Conservation (phyloP, 2,888 invertebrate genomes). For the Anagyrus pseudococci region DNA sequence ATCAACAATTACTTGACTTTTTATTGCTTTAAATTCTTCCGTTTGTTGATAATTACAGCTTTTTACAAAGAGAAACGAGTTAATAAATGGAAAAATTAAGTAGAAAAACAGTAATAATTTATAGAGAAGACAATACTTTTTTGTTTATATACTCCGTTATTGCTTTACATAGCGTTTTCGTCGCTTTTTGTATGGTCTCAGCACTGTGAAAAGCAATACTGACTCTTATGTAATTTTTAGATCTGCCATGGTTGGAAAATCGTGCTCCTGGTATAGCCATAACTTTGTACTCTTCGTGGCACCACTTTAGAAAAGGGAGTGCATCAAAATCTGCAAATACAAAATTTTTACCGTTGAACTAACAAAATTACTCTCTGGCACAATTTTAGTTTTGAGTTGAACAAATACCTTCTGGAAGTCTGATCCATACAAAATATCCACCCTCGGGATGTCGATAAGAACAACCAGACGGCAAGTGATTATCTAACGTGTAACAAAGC, state of each 20-base stretch:
- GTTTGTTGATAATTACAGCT: no score
- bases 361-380: neutral
- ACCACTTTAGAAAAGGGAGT: constrained; percentile 59
- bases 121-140: neutral
- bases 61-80: no score
- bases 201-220: constrained; percentile 64
- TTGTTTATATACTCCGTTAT: constrained; percentile 29
- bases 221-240: constrained; percentile 62
- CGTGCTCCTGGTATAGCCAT: constrained; percentile 61
- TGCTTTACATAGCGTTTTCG: constrained; percentile 56
- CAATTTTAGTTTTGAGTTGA: constrained; percentile 2
- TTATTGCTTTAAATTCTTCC: neutral
- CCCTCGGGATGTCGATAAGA: constrained; percentile 62
- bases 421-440: constrained; percentile 71
- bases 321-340: constrained; percentile 52
- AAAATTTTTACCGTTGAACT: neutral
- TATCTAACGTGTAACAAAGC: constrained; percentile 59
- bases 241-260: constrained; percentile 58
- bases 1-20: neutral
- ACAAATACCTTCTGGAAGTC: constrained; percentile 62
- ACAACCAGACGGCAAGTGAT: constrained; percentile 61
- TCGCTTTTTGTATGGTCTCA: constrained; percentile 56
- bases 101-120: neutral
- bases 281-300: constrained; percentile 61
- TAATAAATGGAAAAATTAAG: neutral